Evolutionary conservation across 2,888 invertebrate genomes (phyloP), one percentile per base, ranked within the genome.

Genomic region (Diachrysia chrysitis): DNA sequence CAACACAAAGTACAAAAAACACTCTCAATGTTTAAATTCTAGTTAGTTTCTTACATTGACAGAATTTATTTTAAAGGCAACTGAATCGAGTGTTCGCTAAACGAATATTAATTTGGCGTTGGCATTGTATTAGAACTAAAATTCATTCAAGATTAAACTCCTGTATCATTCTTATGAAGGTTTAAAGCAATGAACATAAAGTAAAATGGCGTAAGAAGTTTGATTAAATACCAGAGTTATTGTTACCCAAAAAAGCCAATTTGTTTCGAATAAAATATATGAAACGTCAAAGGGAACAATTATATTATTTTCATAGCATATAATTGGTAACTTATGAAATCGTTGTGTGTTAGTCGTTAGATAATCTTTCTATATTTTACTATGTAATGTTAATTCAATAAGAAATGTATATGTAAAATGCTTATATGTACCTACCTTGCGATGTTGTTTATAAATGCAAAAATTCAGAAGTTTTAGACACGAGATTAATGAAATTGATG

Each of bases 251-350:
- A 16, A 51, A 19, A 51, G 10, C 48, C 48, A 51, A 42, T 51
- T 51, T 51, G 48, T 21, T 51, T 51, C 19, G 21, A 21, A 51
- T 51, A 51, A 51, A 51, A 21, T 51, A 21, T 21, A 56, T 66
- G 66, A 51, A 58, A 25, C 61, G 63, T 63, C 66, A 63, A 69
- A 69, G 88, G 88, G 87, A 88, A 83, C 87, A 88, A 87, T 78
- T 78, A 73, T 68, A 82, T 86, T 81, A 76, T 61, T 76, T 62
- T 71, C 37, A 65, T 79, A 80, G 79, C 56, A 37, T 69, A 46
- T 69, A 79, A 63, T 70, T 73, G 69, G 66, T 79, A 85, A 84
- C 87, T 88, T 87, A 89, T 88, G 86, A 89, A 83, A 71, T 71
- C 73, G 79, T 83, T 82, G 79, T 81, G 80, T 82, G 74, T 79